Base-by-base conservation (phyloP, 2,113 vertebrate genomes). In the Podarcis raffonei region DNA sequence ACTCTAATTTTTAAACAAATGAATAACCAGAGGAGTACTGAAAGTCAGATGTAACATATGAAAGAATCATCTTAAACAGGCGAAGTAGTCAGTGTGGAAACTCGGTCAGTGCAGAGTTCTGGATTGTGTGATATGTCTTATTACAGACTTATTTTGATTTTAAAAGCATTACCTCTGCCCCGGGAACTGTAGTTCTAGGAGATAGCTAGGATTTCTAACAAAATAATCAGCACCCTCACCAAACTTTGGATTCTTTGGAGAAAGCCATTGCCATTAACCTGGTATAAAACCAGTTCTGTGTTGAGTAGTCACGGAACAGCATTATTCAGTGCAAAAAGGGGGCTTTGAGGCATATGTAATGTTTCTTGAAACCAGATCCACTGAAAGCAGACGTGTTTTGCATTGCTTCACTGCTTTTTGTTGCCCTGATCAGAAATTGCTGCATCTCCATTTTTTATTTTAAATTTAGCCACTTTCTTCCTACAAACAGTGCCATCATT, bases 1-100 rank as follows among this genome's bases (percentile, higher is more conserved):
- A 92, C 83, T 62, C 48, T 89, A 85, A 59, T 75, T 94, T 95
- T 83, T 71, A 11, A 92, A 95, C 83, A 94, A 94, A 92, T 91
- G 91, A 53, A 13, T 75, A 35, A 57, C 23, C 5, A n/a, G 15
- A 30, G 20, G 11, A 57, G 15, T 15, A 57, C 59, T 35, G 13
- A 32, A 59, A 37, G n/a, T 3, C 48, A 75, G 57, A 35, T 35
- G 48, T 74, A 74, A 74, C n/a, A 35, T 59, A 72, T 59, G 37
- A 37, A 75, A 53, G 42, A 35, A 75, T 62, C 1, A 62, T 62
- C 59, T 72, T 30, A 59, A 25, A 35, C 32, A 74, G 71, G n/a
- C 48, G 18, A 30, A 30, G 20, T 30, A 30, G 66, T 18, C 37
- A 71, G 12, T 59, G 22, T 84, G 32, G 71, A 75, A 62, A 75